Conservation (phyloP, 2,113 vertebrate species). For the Asarcornis scutulata region DNA sequence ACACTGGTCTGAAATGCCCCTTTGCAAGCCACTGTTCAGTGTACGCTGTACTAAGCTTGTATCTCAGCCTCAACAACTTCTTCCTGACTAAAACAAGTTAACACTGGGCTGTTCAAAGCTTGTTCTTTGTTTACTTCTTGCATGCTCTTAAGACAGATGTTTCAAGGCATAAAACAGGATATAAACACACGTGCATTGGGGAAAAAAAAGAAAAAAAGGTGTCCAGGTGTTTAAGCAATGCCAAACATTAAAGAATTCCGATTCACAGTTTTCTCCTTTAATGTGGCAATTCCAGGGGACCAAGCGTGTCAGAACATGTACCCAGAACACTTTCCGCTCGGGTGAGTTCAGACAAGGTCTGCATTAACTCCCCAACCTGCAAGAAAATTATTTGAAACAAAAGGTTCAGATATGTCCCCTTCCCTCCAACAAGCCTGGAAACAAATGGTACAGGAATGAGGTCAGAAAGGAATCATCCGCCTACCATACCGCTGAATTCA, state of each 20-base stretch:
- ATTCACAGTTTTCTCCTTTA: not conserved
- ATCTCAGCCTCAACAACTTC: not conserved
- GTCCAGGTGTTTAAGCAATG: not conserved
- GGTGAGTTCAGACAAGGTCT: conserved; percentile 84
- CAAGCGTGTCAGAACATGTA: conserved; percentile 43
- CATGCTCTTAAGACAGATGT: conserved; percentile 7
- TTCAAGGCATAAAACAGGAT: not conserved
- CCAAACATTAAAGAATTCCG: not conserved
- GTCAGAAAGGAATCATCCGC: conserved; percentile 82
- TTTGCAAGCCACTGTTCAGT: not conserved
- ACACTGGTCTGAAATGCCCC: not conserved
- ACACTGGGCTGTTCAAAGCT: not conserved
- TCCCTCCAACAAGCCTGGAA: conserved; percentile 86
- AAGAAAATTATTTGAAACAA: conserved; percentile 88
- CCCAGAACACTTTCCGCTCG: conserved; percentile 73
- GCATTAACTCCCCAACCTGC: conserved; percentile 87
- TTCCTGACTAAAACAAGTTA: not conserved
- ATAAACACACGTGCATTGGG: not conserved
- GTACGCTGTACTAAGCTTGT: not conserved
- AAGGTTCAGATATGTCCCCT: conserved; percentile 81
- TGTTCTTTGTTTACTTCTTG: conserved; percentile 7
- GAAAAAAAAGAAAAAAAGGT: not conserved
- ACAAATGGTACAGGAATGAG: conserved; percentile 89
- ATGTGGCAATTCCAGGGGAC: conserved; percentile 24
- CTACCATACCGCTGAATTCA: conserved; percentile 89